Evolutionary conservation across 2,888 invertebrate species (phyloP), one percentile per base, ranked within the genome.

Genomic region (Tenthredo scrophulariae): DNA sequence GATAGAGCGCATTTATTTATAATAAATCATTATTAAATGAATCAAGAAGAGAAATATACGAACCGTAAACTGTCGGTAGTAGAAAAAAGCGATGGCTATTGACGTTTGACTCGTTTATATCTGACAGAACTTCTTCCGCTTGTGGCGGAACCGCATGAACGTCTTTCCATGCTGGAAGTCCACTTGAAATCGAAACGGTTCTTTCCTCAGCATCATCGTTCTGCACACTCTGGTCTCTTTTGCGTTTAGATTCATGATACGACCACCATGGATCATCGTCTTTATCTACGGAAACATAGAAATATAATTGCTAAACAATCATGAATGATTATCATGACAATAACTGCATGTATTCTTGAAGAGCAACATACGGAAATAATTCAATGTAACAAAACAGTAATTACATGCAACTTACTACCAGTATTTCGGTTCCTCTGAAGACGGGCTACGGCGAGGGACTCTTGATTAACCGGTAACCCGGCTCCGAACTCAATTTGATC

Each of bases 1-100:
- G 43, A n/a, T 70, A n/a, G 18, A 4, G 50, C 40, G 9, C 40
- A 29, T 5, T 74, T 70, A 10, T 26, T 13, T 15, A 67, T 33
- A 18, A 67, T 6, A 33, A 50, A 29, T n/a, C n/a, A 9, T 54
- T 54, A 6, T 40, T 40, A 6, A 58, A 62, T 40, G 37, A 62
- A 7, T 54, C 22, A 37, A 37, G 18, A 37, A 79, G 22, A 13
- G 7, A 79, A 62, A 26, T 62, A 33, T 75, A 85, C 72, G 54
- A 26, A 85, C 85, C 79, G 50, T 84, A 84, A 62, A 74, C 43
- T 46, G 85, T 80, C 13, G 70, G 58, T 7, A 85, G 33, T 26
- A 85, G 43, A n/a, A 70, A 79, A 15, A 74, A 3, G 15, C 67
- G 80, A 67, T 70, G 62, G 22, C 62, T 72, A 46, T 26, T 58